phyloP scores from a whole-genome alignment of 1,140 invertebrate species.

The Drosophila willistoni region DNA sequence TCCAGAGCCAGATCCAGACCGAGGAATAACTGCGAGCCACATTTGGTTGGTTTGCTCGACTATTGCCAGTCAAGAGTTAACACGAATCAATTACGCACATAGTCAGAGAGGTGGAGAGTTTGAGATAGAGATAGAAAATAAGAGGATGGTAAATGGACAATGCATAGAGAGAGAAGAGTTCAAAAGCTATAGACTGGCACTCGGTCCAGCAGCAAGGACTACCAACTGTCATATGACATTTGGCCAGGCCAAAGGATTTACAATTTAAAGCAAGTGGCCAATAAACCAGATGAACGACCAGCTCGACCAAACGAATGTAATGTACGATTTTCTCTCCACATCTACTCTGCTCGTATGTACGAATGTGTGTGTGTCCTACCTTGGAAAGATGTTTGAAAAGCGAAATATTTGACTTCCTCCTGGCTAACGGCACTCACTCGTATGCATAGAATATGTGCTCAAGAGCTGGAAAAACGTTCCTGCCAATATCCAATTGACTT shows the following conservation, averaged over 20 bases:
- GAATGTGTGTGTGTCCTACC: too few species aligned
- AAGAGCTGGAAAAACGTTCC: constrained; percentile 58
- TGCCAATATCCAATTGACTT: constrained; percentile 75
- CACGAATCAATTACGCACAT: constrained; percentile 76
- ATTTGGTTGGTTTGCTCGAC: constrained; percentile 76
- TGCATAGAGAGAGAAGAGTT: constrained; percentile 16
- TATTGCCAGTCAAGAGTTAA: constrained; percentile 81
- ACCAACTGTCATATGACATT: constrained; percentile 72
- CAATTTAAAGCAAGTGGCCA: constrained; percentile 81
- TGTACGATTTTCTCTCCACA: constrained; percentile 1
- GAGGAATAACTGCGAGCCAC: constrained; percentile 59
- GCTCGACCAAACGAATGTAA: constrained; percentile 39
- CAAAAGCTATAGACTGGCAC: constrained; percentile 31
- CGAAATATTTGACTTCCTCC: constrained; percentile 47
- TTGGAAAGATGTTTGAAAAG: constrained; percentile 35
- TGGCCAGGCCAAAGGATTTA: constrained; percentile 76
- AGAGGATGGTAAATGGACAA: constrained; percentile 31
- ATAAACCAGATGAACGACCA: constrained; percentile 79
- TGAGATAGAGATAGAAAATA: constrained; percentile 9
- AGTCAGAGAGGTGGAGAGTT: constrained; percentile 45
- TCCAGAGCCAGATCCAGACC: constrained; percentile 21
- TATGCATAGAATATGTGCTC: constrained; percentile 43
- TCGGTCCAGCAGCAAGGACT: constrained; percentile 33
- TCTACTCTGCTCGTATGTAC: too few species aligned
- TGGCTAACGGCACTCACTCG: constrained; percentile 27